Base-by-base conservation (phyloP, 2,797 vertebrate genomes). In the Salarias fasciatus region DNA sequence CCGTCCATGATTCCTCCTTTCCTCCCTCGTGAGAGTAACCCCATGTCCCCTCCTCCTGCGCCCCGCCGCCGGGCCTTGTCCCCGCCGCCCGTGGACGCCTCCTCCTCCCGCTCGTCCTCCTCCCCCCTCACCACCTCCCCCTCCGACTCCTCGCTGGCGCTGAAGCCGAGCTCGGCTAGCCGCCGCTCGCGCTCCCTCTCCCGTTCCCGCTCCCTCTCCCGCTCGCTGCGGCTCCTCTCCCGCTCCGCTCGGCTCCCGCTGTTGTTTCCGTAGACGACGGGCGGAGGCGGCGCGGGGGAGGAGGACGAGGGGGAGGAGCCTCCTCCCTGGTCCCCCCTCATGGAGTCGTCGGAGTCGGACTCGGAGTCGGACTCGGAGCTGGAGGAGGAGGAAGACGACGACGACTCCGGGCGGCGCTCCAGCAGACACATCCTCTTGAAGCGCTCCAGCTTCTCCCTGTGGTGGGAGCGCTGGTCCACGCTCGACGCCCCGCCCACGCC, bases 361-460 rank as follows among this genome's bases (percentile, higher is more conserved):
- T 93, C 93, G 0, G 95, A 95, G 68, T 96, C 95, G 0, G 93
- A 94, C 65, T 92, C 92, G 0, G 95, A 95, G 75, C 94, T 94
- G 5, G 95, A 95, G 0, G 94, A 95, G 53, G 94, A 95, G 0
- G 95, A 97, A 18, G 95, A 96, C 0, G 95, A 96, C 0, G 94
- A 94, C 5, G 93, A 94, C 54, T 93, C 91, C 0, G 93, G 92
- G 5, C 93, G 93, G 0, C 95, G 93, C 82, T 97, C 95, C 66
- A 96, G 82, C 48, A 96, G 90, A 75, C 96, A 97, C 96, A 96
- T 97, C 71, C 95, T 91, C 81, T 95, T 96, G 58, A 96, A 97
- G 10, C 95, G 93, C 72, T 97, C 96, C 37, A 97, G 89, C 52
- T 96, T 96, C 88, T 96, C 96, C 0, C 96, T 72, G 83, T 96